Evolutionary conservation across 2,888 invertebrate species (phyloP).

Genomic region (Lepidochitona cinerea): DNA sequence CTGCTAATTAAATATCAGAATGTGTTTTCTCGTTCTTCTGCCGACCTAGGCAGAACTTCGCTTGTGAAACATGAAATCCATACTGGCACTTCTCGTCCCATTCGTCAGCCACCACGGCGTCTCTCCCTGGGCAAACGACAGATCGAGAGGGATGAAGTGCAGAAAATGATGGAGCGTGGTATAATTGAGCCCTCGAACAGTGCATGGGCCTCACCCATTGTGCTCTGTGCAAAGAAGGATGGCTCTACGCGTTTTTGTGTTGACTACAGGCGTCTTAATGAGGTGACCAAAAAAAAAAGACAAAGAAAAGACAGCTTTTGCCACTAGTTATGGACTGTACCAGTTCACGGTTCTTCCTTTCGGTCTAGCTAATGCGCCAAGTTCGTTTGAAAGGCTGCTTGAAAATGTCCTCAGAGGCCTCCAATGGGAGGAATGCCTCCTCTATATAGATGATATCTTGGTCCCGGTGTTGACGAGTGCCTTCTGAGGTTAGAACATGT

Average conservation of each 20-base stretch:
- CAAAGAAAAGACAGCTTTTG: constrained; percentile 34
- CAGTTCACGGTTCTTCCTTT: constrained; percentile 31
- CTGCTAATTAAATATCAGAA: constrained; percentile 18
- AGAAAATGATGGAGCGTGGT: constrained; percentile 24
- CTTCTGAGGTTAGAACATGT: not conserved
- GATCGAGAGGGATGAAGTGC: constrained; percentile 19
- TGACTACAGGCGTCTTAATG: constrained; percentile 31
- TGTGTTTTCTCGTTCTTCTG: constrained; percentile 20
- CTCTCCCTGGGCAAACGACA: constrained; percentile 18
- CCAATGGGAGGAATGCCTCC: constrained; percentile 29
- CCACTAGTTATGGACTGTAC: constrained; percentile 25
- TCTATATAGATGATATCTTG: constrained; percentile 39
- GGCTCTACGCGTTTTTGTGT: constrained; percentile 27
- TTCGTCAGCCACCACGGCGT: constrained; percentile 18
- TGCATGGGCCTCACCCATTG: constrained; percentile 31
- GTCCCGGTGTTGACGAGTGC: constrained; percentile 20
- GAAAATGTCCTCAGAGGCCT: constrained; percentile 31
- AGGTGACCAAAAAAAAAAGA: constrained; percentile 21
- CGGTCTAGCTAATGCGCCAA: constrained; percentile 31
- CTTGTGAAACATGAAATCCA: constrained; percentile 24
- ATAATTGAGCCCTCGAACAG: constrained; percentile 29
- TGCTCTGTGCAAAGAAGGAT: constrained; percentile 28
- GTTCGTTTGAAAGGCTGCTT: constrained; percentile 41
- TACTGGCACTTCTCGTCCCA: constrained; percentile 22
- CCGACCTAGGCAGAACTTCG: constrained; percentile 23